These are phyloP conservation scores for Campoplex nolae DNA, from an alignment of 2,888 invertebrate genomes.

Conservation along the genomic window DNA sequence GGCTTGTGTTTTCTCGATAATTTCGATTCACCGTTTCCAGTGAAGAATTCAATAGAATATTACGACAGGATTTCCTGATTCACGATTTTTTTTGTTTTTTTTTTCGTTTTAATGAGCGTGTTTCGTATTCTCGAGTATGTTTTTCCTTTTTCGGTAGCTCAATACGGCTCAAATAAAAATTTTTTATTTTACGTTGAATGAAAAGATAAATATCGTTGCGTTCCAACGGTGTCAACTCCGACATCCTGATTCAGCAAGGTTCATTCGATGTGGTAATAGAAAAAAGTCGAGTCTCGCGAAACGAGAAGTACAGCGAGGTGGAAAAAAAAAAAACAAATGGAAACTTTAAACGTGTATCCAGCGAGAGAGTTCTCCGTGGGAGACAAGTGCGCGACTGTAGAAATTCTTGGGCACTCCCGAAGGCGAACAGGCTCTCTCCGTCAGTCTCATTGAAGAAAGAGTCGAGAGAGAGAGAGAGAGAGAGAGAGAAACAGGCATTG, in stretches of 20 bases:
- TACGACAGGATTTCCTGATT: background rate
- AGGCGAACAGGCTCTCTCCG: constrained; percentile 47
- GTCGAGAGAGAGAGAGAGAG: constrained; percentile 28
- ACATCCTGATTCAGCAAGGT: background rate
- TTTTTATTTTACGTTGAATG: background rate
- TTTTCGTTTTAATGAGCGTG: background rate
- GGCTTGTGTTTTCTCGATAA: too few relatives aligned
- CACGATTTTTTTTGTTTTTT: background rate
- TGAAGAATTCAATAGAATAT: too few relatives aligned
- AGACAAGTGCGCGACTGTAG: constrained; percentile 51
- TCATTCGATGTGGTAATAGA: background rate
- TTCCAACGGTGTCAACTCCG: background rate
- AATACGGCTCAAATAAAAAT: background rate
- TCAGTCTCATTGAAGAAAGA: constrained; percentile 33
- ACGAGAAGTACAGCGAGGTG: background rate
- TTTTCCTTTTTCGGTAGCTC: too few relatives aligned
- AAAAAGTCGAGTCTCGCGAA: background rate
- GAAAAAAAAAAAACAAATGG: background rate
- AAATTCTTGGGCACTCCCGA: constrained; percentile 68
- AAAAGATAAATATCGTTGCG: constrained; percentile 4
- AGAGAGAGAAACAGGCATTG: constrained; percentile 31
- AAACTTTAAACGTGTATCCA: background rate
- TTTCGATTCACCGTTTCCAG: too few relatives aligned
- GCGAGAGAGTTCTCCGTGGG: constrained; percentile 33
- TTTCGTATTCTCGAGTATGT: background rate